Evolutionary conservation across 2,797 vertebrate genomes (phyloP).

Genomic region (Pyrocephalus nanus): DNA sequence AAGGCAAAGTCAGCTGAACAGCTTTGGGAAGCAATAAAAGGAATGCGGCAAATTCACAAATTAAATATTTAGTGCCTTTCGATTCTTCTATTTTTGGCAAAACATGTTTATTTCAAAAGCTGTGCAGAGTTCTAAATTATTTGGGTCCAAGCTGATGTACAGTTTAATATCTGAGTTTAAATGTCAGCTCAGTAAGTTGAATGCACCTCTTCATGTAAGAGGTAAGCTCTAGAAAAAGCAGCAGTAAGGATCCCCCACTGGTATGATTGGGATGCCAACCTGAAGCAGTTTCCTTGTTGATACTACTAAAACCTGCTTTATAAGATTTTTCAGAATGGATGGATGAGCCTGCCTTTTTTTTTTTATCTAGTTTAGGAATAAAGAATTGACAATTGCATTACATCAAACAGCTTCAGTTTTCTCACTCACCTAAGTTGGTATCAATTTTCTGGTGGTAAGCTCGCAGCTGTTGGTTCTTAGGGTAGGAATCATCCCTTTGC

Average conservation of each 20-base stretch:
- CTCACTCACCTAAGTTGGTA: slow-evolving; percentile 86
- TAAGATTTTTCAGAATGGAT: not conserved
- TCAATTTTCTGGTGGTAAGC: slow-evolving; percentile 90
- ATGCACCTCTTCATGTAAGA: not conserved
- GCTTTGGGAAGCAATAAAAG: not conserved
- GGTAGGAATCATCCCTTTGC: slow-evolving; percentile 80
- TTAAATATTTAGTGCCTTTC: not conserved
- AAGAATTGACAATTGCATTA: not conserved
- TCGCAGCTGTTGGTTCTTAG: slow-evolving; percentile 83
- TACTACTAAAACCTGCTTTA: not conserved
- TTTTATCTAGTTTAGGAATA: not conserved
- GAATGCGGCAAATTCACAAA: not conserved
- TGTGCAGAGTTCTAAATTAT: not conserved
- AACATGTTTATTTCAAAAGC: not conserved
- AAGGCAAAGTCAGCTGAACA: not conserved
- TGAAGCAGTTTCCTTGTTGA: not conserved
- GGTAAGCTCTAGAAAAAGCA: not conserved
- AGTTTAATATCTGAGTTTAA: not conserved
- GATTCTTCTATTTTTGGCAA: not conserved
- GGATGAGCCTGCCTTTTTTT: not conserved
- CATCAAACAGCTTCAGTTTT: not conserved
- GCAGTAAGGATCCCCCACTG: not conserved
- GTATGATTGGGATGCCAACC: not conserved
- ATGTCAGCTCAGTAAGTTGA: not conserved
- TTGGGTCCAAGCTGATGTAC: not conserved